phyloP scores from a whole-genome alignment of 1,140 invertebrate species.

The Daktulosphaira vitifoliae region DNA sequence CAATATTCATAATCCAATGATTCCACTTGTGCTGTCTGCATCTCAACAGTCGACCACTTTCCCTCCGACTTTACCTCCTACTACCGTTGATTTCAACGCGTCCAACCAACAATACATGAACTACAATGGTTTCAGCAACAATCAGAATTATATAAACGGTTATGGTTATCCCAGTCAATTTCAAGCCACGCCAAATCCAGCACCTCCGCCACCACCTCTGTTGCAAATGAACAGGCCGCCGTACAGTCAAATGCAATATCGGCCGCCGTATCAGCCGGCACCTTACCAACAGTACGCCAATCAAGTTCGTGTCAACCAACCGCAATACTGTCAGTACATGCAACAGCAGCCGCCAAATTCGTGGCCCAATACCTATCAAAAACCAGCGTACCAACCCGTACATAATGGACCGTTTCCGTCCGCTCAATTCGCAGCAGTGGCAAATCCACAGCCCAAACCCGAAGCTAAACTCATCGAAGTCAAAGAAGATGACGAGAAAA shows the following conservation, averaged over 20 bases:
- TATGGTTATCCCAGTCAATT: slow-evolving; percentile 15
- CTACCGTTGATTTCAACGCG: not conserved
- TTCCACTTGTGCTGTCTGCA: not conserved
- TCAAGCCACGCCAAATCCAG: not conserved
- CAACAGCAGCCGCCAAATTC: slow-evolving; percentile 17
- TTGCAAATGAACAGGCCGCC: slow-evolving; percentile 20
- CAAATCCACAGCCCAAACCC: slow-evolving; percentile 12
- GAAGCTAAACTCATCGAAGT: slow-evolving; percentile 20
- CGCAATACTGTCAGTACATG: slow-evolving; percentile 14
- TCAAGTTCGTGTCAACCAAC: slow-evolving; percentile 1
- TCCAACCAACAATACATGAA: not conserved
- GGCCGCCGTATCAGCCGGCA: slow-evolving; percentile 6
- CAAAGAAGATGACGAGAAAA: slow-evolving; percentile 26
- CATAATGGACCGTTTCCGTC: slow-evolving; percentile 18
- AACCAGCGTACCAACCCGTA: slow-evolving; percentile 12
- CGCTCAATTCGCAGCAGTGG: slow-evolving; percentile 6
- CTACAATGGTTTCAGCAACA: slow-evolving; percentile 5
- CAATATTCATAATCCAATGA: slow-evolving; percentile 21
- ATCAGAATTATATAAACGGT: slow-evolving; percentile 19
- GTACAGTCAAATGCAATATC: slow-evolving; percentile 22
- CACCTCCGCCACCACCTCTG: not conserved
- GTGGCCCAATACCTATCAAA: slow-evolving; percentile 13
- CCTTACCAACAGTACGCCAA: slow-evolving; percentile 20
- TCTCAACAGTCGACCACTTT: not conserved
- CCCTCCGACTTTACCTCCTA: not conserved